Conservation (phyloP, 2,888 invertebrate species). For the Ectemnius continuus region DNA sequence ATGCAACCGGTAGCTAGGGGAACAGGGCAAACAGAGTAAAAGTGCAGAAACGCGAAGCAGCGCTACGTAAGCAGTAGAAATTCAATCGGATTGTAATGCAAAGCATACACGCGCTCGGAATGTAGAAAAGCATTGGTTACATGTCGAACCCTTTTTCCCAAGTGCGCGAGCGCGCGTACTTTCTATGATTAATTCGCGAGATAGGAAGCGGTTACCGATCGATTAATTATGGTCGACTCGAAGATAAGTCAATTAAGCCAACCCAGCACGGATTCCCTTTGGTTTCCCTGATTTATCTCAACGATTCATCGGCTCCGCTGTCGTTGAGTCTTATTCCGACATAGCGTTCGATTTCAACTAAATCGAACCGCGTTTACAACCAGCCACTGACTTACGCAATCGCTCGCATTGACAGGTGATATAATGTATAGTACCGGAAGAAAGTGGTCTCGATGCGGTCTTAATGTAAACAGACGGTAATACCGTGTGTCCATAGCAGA, state of each 20-base stretch:
- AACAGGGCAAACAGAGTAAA: no score
- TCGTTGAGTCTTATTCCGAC: no score
- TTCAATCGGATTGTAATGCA: no score
- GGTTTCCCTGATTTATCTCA: conserved; percentile 22
- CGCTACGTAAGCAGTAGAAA: no score
- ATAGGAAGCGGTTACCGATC: background rate
- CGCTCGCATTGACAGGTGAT: background rate
- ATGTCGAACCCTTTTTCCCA: no score
- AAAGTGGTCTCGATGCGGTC: conserved; percentile 17
- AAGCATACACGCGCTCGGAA: no score
- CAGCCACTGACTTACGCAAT: conserved; percentile 13
- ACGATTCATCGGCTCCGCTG: conserved; percentile 14
- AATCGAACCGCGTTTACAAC: background rate
- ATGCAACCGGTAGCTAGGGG: no score
- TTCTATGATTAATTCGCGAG: conserved; percentile 16
- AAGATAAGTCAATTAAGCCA: conserved; percentile 34
- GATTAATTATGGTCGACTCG: conserved; percentile 28
- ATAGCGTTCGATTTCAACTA: conserved; percentile 29
- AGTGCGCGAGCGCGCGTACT: background rate
- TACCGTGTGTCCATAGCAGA: conserved; percentile 1
- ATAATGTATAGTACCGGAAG: conserved; percentile 35
- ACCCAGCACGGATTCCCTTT: background rate
- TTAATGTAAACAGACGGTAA: conserved; percentile 36
- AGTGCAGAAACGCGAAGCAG: background rate
- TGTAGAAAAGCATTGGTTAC: no score